phyloP scores from a whole-genome alignment of 2,113 vertebrate genomes.

The Sinocyclocheilus anshuiensis region DNA sequence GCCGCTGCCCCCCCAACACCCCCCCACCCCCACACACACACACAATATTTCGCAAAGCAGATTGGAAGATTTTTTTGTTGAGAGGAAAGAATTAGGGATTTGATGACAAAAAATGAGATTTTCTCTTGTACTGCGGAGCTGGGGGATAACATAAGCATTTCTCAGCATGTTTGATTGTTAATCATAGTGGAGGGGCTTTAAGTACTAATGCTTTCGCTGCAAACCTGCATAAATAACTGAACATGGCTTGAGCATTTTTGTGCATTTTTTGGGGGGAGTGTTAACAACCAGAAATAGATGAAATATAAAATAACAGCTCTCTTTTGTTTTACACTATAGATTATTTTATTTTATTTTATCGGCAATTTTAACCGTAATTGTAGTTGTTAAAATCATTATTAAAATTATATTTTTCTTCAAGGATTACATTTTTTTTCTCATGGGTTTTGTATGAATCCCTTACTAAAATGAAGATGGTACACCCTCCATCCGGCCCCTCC shows the following conservation, averaged over 20 bases:
- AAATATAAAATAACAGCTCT: constrained; percentile 38
- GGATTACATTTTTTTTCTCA: too few relatives aligned
- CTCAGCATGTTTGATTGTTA: constrained; percentile 68
- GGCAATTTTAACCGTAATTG: background rate
- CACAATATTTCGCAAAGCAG: constrained; percentile 90
- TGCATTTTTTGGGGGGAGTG: constrained; percentile 34
- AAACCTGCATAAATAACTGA: constrained; percentile 64
- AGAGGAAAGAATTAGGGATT: constrained; percentile 85
- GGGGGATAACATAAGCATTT: constrained; percentile 63
- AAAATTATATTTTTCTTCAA: background rate
- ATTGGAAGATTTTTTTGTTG: constrained; percentile 77
- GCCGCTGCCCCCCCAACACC: background rate
- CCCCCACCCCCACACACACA: too few relatives aligned
- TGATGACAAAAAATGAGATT: constrained; percentile 71
- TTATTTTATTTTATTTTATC: too few relatives aligned
- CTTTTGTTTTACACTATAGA: constrained; percentile 30
- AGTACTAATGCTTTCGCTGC: constrained; percentile 59
- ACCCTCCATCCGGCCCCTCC: background rate
- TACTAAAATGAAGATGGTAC: constrained; percentile 24
- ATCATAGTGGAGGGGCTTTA: constrained; percentile 63
- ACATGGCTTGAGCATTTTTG: constrained; percentile 50
- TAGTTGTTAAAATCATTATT: background rate
- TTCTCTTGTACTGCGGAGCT: constrained; percentile 66
- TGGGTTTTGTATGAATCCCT: background rate
- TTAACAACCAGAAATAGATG: constrained; percentile 36